phyloP scores from a whole-genome alignment of 2,797 vertebrate genomes.

The Lithobates sylvaticus region DNA sequence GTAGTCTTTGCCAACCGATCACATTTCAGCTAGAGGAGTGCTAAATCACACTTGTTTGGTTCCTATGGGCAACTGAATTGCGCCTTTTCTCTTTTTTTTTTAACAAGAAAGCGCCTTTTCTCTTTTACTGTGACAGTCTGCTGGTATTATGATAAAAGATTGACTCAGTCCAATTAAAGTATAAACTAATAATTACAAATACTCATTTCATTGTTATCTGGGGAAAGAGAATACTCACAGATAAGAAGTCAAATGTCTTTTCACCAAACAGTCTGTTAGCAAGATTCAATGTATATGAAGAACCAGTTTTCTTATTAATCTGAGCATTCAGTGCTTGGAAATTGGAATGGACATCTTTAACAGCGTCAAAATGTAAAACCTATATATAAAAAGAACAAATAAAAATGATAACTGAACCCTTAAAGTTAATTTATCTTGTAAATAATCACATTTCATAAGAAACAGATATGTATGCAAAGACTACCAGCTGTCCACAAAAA shows the following conservation, averaged over 20 bases:
- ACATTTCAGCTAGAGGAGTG: not conserved
- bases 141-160: not conserved
- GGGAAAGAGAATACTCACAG: conserved; percentile 66
- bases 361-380: conserved; percentile 74
- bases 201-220: not conserved
- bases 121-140: not conserved
- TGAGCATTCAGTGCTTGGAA: conserved; percentile 80
- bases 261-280: conserved; percentile 92
- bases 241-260: conserved; percentile 81
- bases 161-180: not conserved
- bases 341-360: conserved; percentile 78
- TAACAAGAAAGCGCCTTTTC: too few relatives aligned
- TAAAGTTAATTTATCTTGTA: not conserved
- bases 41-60: too few relatives aligned
- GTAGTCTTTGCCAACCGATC: not conserved
- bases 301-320: conserved; percentile 80
- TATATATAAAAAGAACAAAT: conserved; percentile 60
- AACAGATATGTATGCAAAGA: too few relatives aligned
- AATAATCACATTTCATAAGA: not conserved
- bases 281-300: conserved; percentile 81
- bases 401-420: not conserved
- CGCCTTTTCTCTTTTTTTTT: not conserved
- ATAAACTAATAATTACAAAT: not conserved
- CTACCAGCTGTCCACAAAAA: too few relatives aligned
- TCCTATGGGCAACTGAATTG: not conserved